These are phyloP conservation scores for Drosophila parthenogenetica DNA, from an alignment of 2,888 invertebrate species.

Conservation along the genomic window DNA sequence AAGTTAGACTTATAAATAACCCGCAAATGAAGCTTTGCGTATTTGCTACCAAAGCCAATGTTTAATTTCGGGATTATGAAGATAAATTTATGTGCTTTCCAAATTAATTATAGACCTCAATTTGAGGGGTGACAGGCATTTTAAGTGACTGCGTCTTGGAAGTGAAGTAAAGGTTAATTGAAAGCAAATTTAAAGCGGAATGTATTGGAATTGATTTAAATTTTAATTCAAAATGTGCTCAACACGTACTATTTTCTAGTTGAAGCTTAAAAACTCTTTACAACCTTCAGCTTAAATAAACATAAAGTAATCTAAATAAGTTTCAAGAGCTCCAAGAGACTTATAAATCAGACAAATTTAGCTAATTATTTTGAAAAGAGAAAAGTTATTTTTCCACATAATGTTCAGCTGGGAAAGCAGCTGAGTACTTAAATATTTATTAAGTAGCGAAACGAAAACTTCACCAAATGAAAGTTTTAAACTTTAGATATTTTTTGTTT, in stretches of 20 bases:
- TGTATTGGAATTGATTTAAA: no score
- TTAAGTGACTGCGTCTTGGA: no score
- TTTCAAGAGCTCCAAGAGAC: not conserved
- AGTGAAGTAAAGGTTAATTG: no score
- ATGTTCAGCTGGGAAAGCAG: not conserved
- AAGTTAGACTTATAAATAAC: constrained; percentile 32
- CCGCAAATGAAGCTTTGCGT: constrained; percentile 6
- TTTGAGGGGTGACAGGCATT: not conserved
- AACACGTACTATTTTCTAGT: no score
- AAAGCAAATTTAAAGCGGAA: no score
- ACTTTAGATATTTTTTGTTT: no score
- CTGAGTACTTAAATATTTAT: constrained; percentile 19
- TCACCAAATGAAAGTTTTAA: not conserved
- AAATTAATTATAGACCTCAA: constrained; percentile 7
- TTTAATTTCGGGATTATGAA: constrained; percentile 19
- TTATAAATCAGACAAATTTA: constrained; percentile 1
- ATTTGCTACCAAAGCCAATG: constrained; percentile 21
- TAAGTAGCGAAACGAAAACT: constrained; percentile 8
- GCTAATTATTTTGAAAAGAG: not conserved
- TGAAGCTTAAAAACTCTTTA: no score
- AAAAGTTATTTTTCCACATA: not conserved
- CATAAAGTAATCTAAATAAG: no score
- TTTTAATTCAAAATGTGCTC: no score
- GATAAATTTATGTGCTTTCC: constrained; percentile 3
- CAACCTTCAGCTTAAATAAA: no score